phyloP scores from a whole-genome alignment of 2,888 invertebrate species.

The Griposia aprilina region DNA sequence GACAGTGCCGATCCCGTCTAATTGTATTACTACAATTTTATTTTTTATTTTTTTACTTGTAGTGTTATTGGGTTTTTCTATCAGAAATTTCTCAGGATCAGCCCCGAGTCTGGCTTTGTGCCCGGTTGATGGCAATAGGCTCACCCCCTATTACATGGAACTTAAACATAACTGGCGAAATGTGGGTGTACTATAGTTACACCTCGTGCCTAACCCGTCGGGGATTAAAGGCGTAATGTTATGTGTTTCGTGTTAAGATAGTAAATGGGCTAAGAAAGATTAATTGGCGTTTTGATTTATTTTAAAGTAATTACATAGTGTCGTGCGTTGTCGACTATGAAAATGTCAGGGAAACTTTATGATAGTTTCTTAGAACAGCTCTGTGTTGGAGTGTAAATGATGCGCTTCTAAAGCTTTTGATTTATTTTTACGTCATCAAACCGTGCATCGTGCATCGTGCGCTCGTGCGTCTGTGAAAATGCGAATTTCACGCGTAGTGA shows the following conservation, averaged over 20 bases:
- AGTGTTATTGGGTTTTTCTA: neutral
- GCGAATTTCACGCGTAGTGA: too few species aligned
- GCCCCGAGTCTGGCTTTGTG: neutral
- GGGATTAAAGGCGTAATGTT: neutral
- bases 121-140: neutral
- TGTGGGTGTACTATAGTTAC: neutral
- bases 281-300: conserved; percentile 10
- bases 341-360: neutral
- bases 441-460: conserved; percentile 5
- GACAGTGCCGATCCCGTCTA: too few species aligned
- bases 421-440: conserved; percentile 8
- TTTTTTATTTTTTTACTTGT: too few species aligned
- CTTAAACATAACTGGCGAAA: too few species aligned
- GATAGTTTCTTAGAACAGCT: neutral
- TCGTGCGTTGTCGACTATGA: neutral
- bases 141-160: neutral
- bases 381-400: neutral
- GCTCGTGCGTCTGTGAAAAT: neutral
- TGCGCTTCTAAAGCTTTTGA: conserved; percentile 3
- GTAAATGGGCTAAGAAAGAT: neutral
- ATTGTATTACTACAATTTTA: too few species aligned
- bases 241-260: neutral
- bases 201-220: neutral
- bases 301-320: neutral
- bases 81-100: neutral